Conservation (phyloP, 2,888 invertebrate genomes). For the Blera fallax region DNA sequence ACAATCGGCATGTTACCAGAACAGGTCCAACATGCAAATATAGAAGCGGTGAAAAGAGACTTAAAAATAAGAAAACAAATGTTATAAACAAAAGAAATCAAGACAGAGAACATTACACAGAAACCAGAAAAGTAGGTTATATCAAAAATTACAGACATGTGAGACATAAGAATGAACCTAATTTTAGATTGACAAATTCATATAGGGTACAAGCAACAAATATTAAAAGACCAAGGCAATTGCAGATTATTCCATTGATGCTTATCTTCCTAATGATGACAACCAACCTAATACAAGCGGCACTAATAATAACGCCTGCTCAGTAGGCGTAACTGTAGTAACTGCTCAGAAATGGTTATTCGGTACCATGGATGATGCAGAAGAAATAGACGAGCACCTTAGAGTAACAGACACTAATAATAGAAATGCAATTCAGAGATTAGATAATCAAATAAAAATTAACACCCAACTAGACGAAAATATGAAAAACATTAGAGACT, state of each 20-base stretch:
- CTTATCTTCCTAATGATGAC: slow-evolving; percentile 10
- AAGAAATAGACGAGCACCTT: slow-evolving; percentile 11
- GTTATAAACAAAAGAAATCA: slow-evolving; percentile 4
- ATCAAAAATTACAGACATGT: slow-evolving; percentile 13
- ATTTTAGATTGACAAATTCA: slow-evolving; percentile 9
- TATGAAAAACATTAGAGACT: slow-evolving; percentile 3
- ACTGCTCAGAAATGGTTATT: slow-evolving; percentile 14
- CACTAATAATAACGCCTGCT: slow-evolving; percentile 4
- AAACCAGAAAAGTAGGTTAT: slow-evolving; percentile 11
- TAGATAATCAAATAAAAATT: slow-evolving; percentile 19
- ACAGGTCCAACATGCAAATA: slow-evolving; percentile 14
- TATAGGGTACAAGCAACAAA: not conserved
- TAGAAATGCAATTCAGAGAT: not conserved
- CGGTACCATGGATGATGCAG: not conserved
- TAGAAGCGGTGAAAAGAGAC: slow-evolving; percentile 1
- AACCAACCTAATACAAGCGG: slow-evolving; percentile 24
- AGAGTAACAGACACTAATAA: not conserved
- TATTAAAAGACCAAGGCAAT: slow-evolving; percentile 29
- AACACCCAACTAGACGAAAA: slow-evolving; percentile 17
- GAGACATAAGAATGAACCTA: not conserved
- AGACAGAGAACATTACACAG: slow-evolving; percentile 15
- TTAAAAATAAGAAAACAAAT: not conserved
- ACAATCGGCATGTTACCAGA: slow-evolving; percentile 29
- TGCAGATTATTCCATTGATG: slow-evolving; percentile 10
- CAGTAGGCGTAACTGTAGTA: not conserved